These are phyloP conservation scores for Labroides dimidiatus DNA, from an alignment of 2,797 vertebrate genomes.

Conservation along the genomic window DNA sequence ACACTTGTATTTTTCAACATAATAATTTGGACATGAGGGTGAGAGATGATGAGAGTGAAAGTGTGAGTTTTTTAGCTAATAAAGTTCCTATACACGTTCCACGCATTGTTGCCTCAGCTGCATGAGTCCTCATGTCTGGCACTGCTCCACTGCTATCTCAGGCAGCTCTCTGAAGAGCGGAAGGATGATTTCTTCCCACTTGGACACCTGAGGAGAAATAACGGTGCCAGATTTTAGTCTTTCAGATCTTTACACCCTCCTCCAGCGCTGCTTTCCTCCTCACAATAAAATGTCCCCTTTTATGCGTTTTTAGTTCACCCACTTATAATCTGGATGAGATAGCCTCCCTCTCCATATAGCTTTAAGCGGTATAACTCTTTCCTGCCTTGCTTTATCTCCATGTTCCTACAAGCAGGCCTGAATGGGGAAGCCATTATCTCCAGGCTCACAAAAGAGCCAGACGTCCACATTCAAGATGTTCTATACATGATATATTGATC, in stretches of 20 bases:
- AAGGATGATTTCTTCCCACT: constrained; percentile 61
- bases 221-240: constrained; percentile 65
- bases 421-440: constrained; percentile 97
- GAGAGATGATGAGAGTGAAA: too few species aligned
- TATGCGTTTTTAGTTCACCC: constrained; percentile 81
- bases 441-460: constrained; percentile 91
- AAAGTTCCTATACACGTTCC: not conserved
- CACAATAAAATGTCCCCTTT: constrained; percentile 77
- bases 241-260: constrained; percentile 74
- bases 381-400: constrained; percentile 91
- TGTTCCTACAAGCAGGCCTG: constrained; percentile 96
- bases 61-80: too few species aligned
- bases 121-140: constrained; percentile 9
- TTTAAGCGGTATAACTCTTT: constrained; percentile 90
- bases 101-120: constrained; percentile 2
- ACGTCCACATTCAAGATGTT: constrained; percentile 94
- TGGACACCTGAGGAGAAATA: constrained; percentile 74
- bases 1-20: too few species aligned
- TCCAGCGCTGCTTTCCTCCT: constrained; percentile 60
- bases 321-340: constrained; percentile 88
- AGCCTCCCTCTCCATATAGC: constrained; percentile 83
- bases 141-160: constrained; percentile 61
- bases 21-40: too few species aligned
- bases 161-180: constrained; percentile 47
- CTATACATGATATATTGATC: constrained; percentile 98